These are phyloP conservation scores for Elymnias hypermnestra DNA, from an alignment of 1,140 invertebrate genomes.

Conservation along the genomic window DNA sequence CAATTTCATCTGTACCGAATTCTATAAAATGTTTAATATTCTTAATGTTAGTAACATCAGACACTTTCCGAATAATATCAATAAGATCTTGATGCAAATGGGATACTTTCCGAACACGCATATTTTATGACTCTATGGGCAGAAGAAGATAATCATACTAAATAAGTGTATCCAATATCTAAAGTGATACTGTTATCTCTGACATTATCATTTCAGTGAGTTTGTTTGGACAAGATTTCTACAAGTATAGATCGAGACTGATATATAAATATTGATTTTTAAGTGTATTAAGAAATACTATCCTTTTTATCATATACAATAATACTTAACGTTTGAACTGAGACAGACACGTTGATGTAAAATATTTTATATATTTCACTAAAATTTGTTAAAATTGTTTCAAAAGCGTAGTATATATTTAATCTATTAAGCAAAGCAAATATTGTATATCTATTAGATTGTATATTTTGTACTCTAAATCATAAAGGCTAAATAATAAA, in stretches of 20 bases:
- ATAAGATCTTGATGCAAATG: slow-evolving; percentile 36
- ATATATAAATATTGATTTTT: neutral
- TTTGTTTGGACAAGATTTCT: neutral
- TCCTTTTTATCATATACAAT: too few relatives aligned
- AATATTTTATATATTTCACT: too few relatives aligned
- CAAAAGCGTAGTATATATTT: too few relatives aligned
- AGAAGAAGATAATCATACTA: slow-evolving; percentile 18
- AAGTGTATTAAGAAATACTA: neutral
- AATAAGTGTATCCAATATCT: slow-evolving; percentile 9
- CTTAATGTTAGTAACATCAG: slow-evolving; percentile 32
- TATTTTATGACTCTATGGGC: slow-evolving; percentile 22
- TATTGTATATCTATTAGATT: too few relatives aligned
- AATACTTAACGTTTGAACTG: too few relatives aligned
- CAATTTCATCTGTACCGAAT: slow-evolving; percentile 37
- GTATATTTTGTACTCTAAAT: too few relatives aligned
- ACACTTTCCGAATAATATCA: slow-evolving; percentile 40
- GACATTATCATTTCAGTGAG: neutral
- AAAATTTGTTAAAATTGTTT: too few relatives aligned
- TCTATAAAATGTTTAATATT: slow-evolving; percentile 33
- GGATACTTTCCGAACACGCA: slow-evolving; percentile 47
- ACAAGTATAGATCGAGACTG: neutral
- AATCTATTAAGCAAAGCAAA: too few relatives aligned
- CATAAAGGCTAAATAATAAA: too few relatives aligned
- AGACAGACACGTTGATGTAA: too few relatives aligned
- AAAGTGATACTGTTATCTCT: neutral